Evolutionary conservation across 2,888 invertebrate genomes (phyloP).

Genomic region (Diarsia mendica): DNA sequence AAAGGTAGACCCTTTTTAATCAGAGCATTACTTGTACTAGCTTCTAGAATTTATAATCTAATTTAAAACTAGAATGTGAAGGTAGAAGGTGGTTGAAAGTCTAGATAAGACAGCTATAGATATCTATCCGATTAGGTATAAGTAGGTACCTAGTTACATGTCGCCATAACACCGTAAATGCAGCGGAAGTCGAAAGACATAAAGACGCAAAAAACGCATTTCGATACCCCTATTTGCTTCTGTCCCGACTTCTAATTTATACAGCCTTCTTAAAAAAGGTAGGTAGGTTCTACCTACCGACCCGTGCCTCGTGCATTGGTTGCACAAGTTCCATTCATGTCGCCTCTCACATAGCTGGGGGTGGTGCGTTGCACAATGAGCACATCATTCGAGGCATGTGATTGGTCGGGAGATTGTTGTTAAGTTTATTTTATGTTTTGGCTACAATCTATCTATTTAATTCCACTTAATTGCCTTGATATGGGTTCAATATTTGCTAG

Average conservation of each 20-base stretch:
- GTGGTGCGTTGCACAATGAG: slow-evolving; percentile 54
- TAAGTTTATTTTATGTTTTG: slow-evolving; percentile 1
- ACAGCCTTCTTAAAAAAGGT: background rate
- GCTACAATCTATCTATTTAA: background rate
- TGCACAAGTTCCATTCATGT: slow-evolving; percentile 45
- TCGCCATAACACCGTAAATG: background rate
- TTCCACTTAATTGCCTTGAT: background rate
- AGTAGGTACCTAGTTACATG: background rate
- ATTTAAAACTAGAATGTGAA: background rate
- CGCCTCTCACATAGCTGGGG: slow-evolving; percentile 2
- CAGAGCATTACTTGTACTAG: background rate
- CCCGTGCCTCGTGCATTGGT: slow-evolving; percentile 28
- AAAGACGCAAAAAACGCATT: background rate
- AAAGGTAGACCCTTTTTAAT: too few relatives aligned
- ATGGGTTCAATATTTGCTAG: background rate
- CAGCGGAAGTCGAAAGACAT: background rate
- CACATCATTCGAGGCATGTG: background rate
- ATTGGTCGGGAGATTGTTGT: slow-evolving; percentile 37
- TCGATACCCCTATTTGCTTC: background rate
- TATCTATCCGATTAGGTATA: background rate
- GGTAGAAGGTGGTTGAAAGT: background rate
- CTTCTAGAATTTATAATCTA: background rate
- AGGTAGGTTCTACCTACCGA: background rate
- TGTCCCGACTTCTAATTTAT: background rate
- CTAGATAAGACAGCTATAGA: background rate